Evolutionary conservation across 2,888 invertebrate species (phyloP), one percentile per base, ranked within the genome.

Genomic region (Lydus trimaculatus): DNA sequence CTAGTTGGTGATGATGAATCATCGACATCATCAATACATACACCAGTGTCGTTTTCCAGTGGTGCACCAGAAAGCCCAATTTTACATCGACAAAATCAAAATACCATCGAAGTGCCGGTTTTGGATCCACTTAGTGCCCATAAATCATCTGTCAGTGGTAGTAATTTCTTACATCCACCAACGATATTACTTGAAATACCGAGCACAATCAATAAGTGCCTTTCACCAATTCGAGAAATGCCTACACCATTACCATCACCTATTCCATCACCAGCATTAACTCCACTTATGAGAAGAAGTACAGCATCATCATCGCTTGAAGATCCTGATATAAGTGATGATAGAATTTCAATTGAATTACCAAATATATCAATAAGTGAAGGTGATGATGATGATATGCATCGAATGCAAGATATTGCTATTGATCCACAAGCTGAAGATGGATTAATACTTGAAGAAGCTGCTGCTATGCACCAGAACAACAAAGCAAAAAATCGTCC

Each of bases 141-240:
- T 81, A 91, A 90, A 82, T 87, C 87, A 28, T 83, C 87, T 60
- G 81, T 70, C 66, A 80, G 87, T 61, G 88, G 89, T 66, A 88
- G 89, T 79, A 91, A 90, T 81, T 85, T 90, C 61, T 86, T 91
- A 52, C 91, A 92, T 82, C 91, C 92, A 65, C 92, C 93, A 43
- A 91, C 91, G 48, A 93, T 94, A 75, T 88, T 93, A 33, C 87
- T 94, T 65, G 94, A 94, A 87, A 91, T 93, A 76, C 93, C 94
- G 52, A 90, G 89, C 82, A 86, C 88, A 79, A 91, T 91, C 78
- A 92, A 90, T 81, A 92, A 92, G 85, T 94, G 93, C 86, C 88
- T 94, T 74, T 93, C 93, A 63, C 94, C 94, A 0, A 94, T 94
- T 74, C 87, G 91, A 74, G 93, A 93, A 84, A 87, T 93, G 75